Evolutionary conservation across 2,113 vertebrate genomes (phyloP), one percentile per base, ranked within the genome.

Genomic region (Motacilla alba): DNA sequence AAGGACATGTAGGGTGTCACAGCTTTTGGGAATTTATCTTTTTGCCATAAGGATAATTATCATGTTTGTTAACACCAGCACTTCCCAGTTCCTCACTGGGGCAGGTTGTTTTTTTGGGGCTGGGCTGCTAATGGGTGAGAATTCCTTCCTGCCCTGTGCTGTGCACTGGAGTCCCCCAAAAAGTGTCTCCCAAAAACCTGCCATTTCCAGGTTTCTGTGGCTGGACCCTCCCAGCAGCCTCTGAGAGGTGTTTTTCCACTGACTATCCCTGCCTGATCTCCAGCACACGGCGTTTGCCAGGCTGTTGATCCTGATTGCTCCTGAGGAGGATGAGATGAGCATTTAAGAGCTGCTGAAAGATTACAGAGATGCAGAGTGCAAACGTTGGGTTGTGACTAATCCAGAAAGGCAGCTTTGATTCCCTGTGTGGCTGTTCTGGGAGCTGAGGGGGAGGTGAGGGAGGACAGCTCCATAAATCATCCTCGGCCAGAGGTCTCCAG

Each of bases 291-390:
- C 1, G 0, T 30, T 81, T 91, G 60, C 81, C 60, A 63, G 31
- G 70, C 77, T 82, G 66, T 84, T 78, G 81, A 70, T 89, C 39
- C 56, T 64, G 52, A 78, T 91, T 89, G 46, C 69, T 94, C 74
- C 72, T 70, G 83, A 94, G 88, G 63, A 93, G 58, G 74, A 74
- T 7, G 70, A 74, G 80, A 64, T 7, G 37, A 64, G 46, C 50
- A 12, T 86, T 88, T 88, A 83, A 80, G 92, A 52, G 50, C 76
- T 76, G 28, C 79, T 89, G 86, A 67, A 83, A 89, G 68, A 50
- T 77, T 33, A 47, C 30, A 50, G 83, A 52, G 85, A 90, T 81
- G 44, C 13, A 8, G 53, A 76, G 84, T 60, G 77, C 72, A 58
- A 69, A 80, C 15, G 15, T 8, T 70, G 7, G 6, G 23, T 60